Evolutionary conservation across 2,797 vertebrate species (phyloP).

Genomic region (Coregonus ussuriensis): DNA sequence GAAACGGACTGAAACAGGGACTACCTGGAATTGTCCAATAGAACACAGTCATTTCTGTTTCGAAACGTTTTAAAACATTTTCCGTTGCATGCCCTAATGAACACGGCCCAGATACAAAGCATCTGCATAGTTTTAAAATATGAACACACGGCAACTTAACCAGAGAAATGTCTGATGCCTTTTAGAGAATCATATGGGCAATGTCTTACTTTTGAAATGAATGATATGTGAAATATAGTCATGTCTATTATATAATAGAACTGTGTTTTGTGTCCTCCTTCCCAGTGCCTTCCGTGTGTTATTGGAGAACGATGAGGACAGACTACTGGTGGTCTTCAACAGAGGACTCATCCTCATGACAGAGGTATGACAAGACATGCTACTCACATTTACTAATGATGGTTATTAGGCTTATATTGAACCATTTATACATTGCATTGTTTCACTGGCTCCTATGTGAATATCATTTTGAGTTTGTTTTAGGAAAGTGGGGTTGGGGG

Average conservation of each 20-base stretch:
- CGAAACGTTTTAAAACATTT: no score
- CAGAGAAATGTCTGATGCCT: no score
- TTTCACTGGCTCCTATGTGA: background rate
- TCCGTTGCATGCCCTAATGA: no score
- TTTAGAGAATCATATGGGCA: no score
- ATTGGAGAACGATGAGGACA: slow-evolving; percentile 96
- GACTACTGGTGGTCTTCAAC: slow-evolving; percentile 96
- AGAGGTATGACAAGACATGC: slow-evolving; percentile 75
- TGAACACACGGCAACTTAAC: no score
- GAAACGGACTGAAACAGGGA: no score
- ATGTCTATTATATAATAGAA: background rate
- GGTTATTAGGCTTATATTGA: background rate
- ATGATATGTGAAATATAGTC: no score
- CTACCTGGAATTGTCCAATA: no score
- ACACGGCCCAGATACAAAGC: no score
- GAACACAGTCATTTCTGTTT: no score
- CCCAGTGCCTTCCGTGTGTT: slow-evolving; percentile 97
- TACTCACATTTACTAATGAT: background rate
- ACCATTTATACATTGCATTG: background rate
- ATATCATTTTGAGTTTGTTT: background rate
- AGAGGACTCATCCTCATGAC: slow-evolving; percentile 98
- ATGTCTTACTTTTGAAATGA: no score
- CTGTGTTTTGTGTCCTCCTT: background rate
- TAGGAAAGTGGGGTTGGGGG: background rate
- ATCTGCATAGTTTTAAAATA: no score